Percentiles rank a stretch among this genome's conserved stretches.
Evolutionary conservation across 2,113 vertebrate genomes (phyloP).

Genomic region (Sialia sialis): DNA sequence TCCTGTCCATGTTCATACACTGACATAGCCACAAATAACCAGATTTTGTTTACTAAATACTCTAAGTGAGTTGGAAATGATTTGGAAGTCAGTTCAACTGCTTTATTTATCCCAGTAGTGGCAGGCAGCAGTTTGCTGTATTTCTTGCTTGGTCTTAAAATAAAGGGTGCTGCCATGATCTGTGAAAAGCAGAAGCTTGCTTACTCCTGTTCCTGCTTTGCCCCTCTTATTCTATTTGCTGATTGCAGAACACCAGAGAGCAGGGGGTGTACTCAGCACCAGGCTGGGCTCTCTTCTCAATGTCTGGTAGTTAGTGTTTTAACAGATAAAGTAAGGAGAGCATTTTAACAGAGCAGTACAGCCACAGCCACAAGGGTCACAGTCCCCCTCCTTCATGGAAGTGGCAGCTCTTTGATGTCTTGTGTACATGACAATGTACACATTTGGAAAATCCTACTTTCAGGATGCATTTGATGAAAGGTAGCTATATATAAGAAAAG

Average conservation of each 20-base stretch:
- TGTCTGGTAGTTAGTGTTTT: not conserved
- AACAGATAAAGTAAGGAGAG: not conserved
- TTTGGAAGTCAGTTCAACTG: not conserved
- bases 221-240: not conserved
- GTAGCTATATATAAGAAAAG: not conserved
- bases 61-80: not conserved
- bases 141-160: not conserved
- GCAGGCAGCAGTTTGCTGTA: not conserved
- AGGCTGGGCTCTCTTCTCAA: not conserved
- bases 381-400: not conserved
- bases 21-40: not conserved
- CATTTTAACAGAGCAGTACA: not conserved
- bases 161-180: not conserved
- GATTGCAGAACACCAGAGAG: not conserved
- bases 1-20: not conserved
- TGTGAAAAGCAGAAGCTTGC: not conserved
- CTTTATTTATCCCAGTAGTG: not conserved
- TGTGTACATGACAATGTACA: not conserved
- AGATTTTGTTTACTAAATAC: not conserved
- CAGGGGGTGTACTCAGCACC: not conserved
- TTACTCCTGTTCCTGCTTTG: not conserved
- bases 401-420: not conserved
- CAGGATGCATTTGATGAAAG: not conserved
- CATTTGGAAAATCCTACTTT: not conserved
- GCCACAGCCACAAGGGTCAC: not conserved